Percentiles rank a stretch among this genome's conserved stretches.
Conservation (phyloP, 2,888 invertebrate species). For the Teinopalpus imperialis region DNA sequence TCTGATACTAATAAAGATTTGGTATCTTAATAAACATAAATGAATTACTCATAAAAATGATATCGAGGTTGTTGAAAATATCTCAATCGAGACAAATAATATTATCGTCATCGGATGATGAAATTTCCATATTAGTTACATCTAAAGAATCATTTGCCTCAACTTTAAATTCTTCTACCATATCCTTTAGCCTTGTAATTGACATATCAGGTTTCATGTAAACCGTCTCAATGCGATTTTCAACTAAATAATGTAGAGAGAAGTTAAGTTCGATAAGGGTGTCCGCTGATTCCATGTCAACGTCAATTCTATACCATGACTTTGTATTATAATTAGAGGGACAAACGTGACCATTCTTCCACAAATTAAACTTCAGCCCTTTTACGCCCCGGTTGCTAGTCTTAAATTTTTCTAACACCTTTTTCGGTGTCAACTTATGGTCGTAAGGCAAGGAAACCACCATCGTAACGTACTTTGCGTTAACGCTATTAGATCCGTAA, state of each 20-base stretch:
- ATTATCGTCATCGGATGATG: constrained; percentile 47
- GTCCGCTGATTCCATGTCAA: constrained; percentile 64
- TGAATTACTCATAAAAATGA: too few species aligned
- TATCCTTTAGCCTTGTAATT: constrained; percentile 39
- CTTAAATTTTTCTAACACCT: constrained; percentile 47
- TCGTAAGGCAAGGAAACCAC: constrained; percentile 36
- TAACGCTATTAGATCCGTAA: constrained; percentile 45
- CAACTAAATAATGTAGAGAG: constrained; percentile 50
- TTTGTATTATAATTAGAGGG: constrained; percentile 7
- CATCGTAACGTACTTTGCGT: constrained; percentile 51
- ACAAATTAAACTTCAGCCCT: constrained; percentile 56
- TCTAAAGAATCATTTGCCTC: constrained; percentile 60
- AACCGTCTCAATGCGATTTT: constrained; percentile 31
- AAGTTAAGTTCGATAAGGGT: constrained; percentile 47
- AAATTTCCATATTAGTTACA: constrained; percentile 67
- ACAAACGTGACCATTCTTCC: constrained; percentile 45
- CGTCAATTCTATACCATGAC: constrained; percentile 40
- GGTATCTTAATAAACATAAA: too few species aligned
- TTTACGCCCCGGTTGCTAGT: constrained; percentile 57
- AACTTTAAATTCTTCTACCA: constrained; percentile 46
- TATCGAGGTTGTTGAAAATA: too few species aligned
- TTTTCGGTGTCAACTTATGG: constrained; percentile 28
- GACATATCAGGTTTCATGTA: constrained; percentile 43
- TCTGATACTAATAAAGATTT: too few species aligned
- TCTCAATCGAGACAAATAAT: constrained; percentile 36